Evolutionary conservation across 2,888 invertebrate genomes (phyloP), one percentile per base, ranked within the genome.

Genomic region (Lapara coniferarum): DNA sequence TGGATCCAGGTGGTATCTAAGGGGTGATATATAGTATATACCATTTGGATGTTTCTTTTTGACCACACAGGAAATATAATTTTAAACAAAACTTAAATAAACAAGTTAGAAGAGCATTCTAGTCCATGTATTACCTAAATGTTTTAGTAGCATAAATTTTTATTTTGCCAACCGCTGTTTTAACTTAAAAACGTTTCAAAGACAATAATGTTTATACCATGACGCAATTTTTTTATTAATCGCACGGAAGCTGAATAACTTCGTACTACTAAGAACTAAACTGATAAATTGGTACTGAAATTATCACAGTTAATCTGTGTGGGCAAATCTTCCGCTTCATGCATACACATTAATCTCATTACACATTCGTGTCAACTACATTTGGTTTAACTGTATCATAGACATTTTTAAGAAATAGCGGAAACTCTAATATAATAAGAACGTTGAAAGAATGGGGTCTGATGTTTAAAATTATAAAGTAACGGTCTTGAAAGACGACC

Each of bases 391-490:
- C 63, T 63, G 63, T 63, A 59, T 63, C 46, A 63, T 49, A 46
- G 49, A 49, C 2, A 49, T 49, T 49, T 59, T 59, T 59, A 46
- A 59, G 59, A 63, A 63, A 46, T 63, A 63, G 63, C 63, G 63
- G 63, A 49, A 63, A 49, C 19, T 19, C 46, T 19, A 46, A 63
- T 63, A 49, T 46, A 49, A 49, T 63, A 46, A 63, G 46, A 63
- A 63, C 63, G 63, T 63, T 25, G 49, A 49, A 46, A 63, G 63
- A 63, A 63, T 63, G 63, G 49, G 63, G 63, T 13, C 63, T 63
- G 13, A 46, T 49, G 19, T 49, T 49, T 49, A 25, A 59, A 55
- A 19, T 55, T 59, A 44, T 63, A 63, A 49, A 63, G 7, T 63
- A 63, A 63, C 63, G 63, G 53, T 63, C n/a, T 59, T 46, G 19